Percentiles rank a stretch among this genome's conserved stretches.
These are phyloP conservation scores for Enteromius afrohamiltoni DNA, from an alignment of 2,797 vertebrate species.

Conservation along the genomic window DNA sequence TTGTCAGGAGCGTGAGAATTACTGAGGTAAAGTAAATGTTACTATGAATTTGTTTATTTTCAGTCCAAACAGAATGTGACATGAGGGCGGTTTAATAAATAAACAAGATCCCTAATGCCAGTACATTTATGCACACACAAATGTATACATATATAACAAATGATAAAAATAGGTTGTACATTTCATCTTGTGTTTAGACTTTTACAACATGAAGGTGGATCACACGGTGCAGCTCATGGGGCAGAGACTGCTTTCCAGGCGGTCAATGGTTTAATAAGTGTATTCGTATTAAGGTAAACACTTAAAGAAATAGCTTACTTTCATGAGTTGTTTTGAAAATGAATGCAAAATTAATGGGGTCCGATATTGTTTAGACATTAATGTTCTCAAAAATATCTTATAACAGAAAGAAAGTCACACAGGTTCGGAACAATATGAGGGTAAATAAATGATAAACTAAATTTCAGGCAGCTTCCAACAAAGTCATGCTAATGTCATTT, in stretches of 20 bases:
- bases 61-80: background rate
- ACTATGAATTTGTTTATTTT: slow-evolving; percentile 4
- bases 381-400: background rate
- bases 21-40: slow-evolving; percentile 17
- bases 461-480: background rate
- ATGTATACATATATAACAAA: background rate
- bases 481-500: background rate
- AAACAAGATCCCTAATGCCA: background rate
- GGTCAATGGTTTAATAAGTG: background rate
- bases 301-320: background rate
- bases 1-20: slow-evolving; percentile 19
- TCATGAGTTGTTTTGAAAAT: background rate
- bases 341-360: background rate
- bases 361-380: background rate
- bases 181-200: background rate
- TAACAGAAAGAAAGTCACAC: background rate
- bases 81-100: background rate
- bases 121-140: background rate
- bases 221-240: background rate
- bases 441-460: background rate
- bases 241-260: background rate
- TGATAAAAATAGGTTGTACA: background rate
- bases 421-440: background rate
- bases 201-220: background rate
- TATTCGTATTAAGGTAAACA: background rate